Evolutionary conservation across 2,797 vertebrate genomes (phyloP), one percentile per base, ranked within the genome.

Genomic region (Eospalax fontanierii): DNA sequence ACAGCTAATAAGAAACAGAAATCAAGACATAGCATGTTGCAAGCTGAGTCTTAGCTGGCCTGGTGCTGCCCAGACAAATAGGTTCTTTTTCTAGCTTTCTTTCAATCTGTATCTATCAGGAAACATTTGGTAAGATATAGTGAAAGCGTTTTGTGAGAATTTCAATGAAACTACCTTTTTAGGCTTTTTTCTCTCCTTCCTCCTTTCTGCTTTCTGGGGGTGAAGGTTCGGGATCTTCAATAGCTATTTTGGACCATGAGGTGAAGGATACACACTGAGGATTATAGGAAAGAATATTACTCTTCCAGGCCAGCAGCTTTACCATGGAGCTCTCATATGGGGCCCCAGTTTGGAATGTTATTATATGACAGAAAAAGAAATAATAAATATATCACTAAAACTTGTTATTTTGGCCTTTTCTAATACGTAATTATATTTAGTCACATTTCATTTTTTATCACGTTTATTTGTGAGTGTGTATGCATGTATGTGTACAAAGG

Each of bases 1-100:
- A 83, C 24, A 75, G 87, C 75, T 30, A 70, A 35, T 86, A 15
- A 33, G 66, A 83, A 89, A 94, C 0, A n/a, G 28, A 83, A 96
- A 91, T 83, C 71, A 90, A 89, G 80, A 76, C 33, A 91, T 65
- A 82, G 16, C 21, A 40, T 65, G 75, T 35, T 19, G 1, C 40
- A 85, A 82, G 2, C 82, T 71, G 28, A 33, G 10, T 93, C 79
- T 82, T 57, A 91, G 15, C 21, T 87, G 46, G n/a, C 12, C 16
- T 18, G 11, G 2, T 43, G 15, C 26, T 86, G n/a, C 88, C 40
- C 35, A 75, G 33, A n/a, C 80, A 94, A 87, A 74, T 40, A 68
- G 59, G 38, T 82, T 57, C 1, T 15, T 75, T 65, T 78, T 50
- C 28, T 38, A 24, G 24, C 8, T 24, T 63, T 88, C 70, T 59